Percentiles rank a stretch among this genome's conserved stretches.
These are phyloP conservation scores for Vanacampus margaritifer DNA, from an alignment of 2,113 vertebrate species.

Conservation along the genomic window DNA sequence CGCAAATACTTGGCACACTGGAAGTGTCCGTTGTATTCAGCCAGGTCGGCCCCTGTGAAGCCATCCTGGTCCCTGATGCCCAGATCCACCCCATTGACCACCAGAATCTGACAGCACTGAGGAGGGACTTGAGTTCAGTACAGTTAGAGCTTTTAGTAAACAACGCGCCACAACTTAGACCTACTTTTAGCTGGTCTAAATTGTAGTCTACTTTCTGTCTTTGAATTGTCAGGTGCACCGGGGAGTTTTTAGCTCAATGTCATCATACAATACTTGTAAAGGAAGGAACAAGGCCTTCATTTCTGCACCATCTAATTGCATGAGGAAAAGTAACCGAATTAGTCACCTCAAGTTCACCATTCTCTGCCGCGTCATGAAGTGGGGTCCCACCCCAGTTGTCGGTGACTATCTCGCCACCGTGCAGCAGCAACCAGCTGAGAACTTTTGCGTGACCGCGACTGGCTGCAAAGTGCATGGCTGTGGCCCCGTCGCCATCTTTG, in stretches of 20 bases:
- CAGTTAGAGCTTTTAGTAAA: too few relatives aligned
- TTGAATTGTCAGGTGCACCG: too few relatives aligned
- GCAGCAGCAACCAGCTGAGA: slow-evolving; percentile 95
- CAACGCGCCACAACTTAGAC: too few relatives aligned
- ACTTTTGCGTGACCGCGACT: slow-evolving; percentile 94
- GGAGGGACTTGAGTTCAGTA: background rate
- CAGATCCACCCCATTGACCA: slow-evolving; percentile 91
- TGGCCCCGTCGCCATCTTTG: slow-evolving; percentile 85
- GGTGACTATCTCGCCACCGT: slow-evolving; percentile 85
- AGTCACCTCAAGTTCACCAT: slow-evolving; percentile 90
- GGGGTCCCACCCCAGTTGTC: slow-evolving; percentile 91
- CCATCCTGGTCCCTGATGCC: slow-evolving; percentile 85
- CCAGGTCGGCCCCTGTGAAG: slow-evolving; percentile 88
- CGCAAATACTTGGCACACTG: slow-evolving; percentile 95
- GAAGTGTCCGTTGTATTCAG: slow-evolving; percentile 87
- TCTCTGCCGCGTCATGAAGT: slow-evolving; percentile 91
- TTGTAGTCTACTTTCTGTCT: too few relatives aligned
- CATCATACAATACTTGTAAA: background rate
- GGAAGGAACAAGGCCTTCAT: too few relatives aligned
- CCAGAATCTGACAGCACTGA: slow-evolving; percentile 96
- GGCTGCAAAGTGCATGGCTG: slow-evolving; percentile 93
- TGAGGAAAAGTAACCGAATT: background rate
- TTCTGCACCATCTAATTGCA: background rate
- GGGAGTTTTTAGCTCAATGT: background rate
- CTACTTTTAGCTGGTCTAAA: too few relatives aligned